A percentile compares a stretch with the other conserved stretches of the same genome.
Evolutionary conservation across 2,797 vertebrate genomes (phyloP).

Genomic region (Acipenser oxyrinchus): DNA sequence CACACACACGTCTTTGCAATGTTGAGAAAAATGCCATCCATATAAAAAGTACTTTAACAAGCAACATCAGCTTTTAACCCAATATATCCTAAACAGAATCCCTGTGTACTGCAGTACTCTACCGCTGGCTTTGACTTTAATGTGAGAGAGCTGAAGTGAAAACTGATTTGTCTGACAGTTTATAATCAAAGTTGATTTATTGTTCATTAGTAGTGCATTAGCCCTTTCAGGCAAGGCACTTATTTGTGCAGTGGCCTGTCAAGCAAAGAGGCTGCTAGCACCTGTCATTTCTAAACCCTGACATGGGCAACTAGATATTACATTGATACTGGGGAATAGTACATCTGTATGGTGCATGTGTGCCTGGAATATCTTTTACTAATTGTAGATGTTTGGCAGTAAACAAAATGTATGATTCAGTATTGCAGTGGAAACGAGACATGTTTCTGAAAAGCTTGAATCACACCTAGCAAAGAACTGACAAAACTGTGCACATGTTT

Average conservation of each 20-base stretch:
- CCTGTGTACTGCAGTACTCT: constrained; percentile 44
- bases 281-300: constrained; percentile 86
- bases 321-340: constrained; percentile 54
- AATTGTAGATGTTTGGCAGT: background rate
- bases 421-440: no score
- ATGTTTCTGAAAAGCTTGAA: no score
- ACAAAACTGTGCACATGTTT: no score
- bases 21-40: no score
- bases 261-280: constrained; percentile 78
- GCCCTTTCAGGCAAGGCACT: constrained; percentile 86
- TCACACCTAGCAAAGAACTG: no score
- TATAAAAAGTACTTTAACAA: no score
- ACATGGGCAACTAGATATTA: constrained; percentile 75
- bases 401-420: background rate
- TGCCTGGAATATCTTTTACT: constrained; percentile 50
- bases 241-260: constrained; percentile 93
- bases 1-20: no score
- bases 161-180: constrained; percentile 92
- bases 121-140: constrained; percentile 63
- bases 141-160: constrained; percentile 74
- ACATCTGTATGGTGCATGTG: constrained; percentile 28
- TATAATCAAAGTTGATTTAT: constrained; percentile 99
- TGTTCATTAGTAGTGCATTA: constrained; percentile 99
- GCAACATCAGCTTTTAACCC: no score
- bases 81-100: constrained; percentile 54